Conservation (phyloP, 2,797 vertebrate genomes). For the Cuniculus paca region DNA sequence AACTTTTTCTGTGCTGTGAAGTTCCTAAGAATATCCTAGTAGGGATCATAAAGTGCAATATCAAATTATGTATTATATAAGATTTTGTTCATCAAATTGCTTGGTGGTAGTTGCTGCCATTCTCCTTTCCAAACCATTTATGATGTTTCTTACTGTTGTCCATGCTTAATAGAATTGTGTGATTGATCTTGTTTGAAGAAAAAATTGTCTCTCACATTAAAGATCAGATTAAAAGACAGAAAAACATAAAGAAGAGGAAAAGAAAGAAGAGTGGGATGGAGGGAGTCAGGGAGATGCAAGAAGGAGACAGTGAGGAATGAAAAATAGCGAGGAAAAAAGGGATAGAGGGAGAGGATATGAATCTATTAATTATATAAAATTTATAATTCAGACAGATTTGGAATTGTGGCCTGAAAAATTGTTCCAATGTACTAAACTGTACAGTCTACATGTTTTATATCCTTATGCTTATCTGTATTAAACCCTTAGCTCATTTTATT, state of each 20-base stretch:
- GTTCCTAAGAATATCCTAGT: background rate
- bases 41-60: background rate
- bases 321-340: background rate
- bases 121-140: background rate
- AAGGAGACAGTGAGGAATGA: accelerated
- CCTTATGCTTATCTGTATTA: background rate
- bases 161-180: slow-evolving; percentile 41
- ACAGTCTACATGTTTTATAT: background rate
- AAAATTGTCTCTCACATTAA: slow-evolving; percentile 62
- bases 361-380: background rate
- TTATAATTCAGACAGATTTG: background rate
- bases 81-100: background rate
- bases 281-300: too few relatives aligned
- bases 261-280: background rate
- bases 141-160: background rate
- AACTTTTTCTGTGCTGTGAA: background rate
- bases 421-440: background rate
- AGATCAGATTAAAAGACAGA: background rate
- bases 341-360: background rate
- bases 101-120: slow-evolving; percentile 1
- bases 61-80: background rate
- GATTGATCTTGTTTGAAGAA: slow-evolving; percentile 67
- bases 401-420: background rate
- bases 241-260: background rate
- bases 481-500: background rate